Evolutionary conservation across 2,113 vertebrate species (phyloP), one percentile per base, ranked within the genome.

Genomic region (Pristiophorus japonicus): DNA sequence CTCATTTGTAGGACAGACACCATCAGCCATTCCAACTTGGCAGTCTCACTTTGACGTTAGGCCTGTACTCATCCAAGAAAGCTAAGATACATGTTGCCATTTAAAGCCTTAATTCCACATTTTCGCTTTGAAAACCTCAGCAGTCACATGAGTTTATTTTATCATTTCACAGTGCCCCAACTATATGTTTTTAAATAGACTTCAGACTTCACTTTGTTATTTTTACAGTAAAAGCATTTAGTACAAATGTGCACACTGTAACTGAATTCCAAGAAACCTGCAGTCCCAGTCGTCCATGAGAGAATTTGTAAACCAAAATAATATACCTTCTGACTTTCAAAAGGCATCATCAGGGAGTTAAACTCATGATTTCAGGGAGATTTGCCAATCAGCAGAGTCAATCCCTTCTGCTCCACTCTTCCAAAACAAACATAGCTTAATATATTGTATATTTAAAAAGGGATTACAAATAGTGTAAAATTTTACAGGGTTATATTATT

Each of bases 301-400:
- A 92, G 14, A 91, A 63, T 92, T 92, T 92, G 59, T 92, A 92
- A 88, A 65, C 59, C 59, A 92, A 92, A 63, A 62, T 65, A 88
- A 88, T 34, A 88, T 88, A 18, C 30, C 30, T 88, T 90, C 88
- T 92, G 88, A 92, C 88, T 63, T 65, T 92, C 63, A 92, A 92
- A 63, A 92, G 34, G n/a, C 88, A 65, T 92, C 18, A 63, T 63
- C 16, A 63, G 20, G n/a, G 59, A 92, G 88, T 92, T 65, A n/a
- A 63, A 12, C 59, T 92, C 88, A 92, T 38, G 59, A 63, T 65
- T 92, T 38, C 59, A 63, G 88, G 18, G n/a, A 92, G 34, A 38
- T 18, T 38, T 92, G 88, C 88, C 88, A 92, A 1, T 92, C 59
- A 6, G 1, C 34, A 92, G 38, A 42, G 34, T 63, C 34, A 92